A percentile compares a stretch with the other conserved stretches of the same genome.
Evolutionary conservation across 2,888 invertebrate genomes (phyloP).

Genomic region (Nezara viridula): DNA sequence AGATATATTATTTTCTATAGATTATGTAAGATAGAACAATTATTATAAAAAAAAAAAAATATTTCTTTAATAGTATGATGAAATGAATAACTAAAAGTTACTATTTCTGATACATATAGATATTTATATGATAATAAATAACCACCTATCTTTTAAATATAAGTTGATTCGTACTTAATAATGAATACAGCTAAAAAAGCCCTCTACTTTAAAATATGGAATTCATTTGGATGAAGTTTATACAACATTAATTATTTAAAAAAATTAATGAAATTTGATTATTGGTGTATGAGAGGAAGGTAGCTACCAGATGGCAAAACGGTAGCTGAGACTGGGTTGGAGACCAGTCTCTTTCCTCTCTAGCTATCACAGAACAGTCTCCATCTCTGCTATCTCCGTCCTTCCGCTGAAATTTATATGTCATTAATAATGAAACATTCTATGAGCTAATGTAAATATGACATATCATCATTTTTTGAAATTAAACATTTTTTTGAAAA

Average conservation of each 20-base stretch:
- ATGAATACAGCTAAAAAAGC: slow-evolving; percentile 19
- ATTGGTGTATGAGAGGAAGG: slow-evolving; percentile 30
- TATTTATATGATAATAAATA: background rate
- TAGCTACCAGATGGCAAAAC: slow-evolving; percentile 65
- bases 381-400: slow-evolving; percentile 89
- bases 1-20: background rate
- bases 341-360: slow-evolving; percentile 60
- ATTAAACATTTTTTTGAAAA: background rate
- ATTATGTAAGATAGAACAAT: background rate
- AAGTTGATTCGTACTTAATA: slow-evolving; percentile 10
- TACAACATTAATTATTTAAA: slow-evolving; percentile 38
- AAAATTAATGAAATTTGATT: slow-evolving; percentile 47
- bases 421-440: background rate
- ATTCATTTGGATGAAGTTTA: background rate
- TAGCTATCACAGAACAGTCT: slow-evolving; percentile 86
- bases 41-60: background rate
- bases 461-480: too few species aligned
- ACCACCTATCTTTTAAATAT: background rate
- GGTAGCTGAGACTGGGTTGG: slow-evolving; percentile 63
- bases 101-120: background rate
- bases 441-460: too few species aligned
- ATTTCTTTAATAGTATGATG: background rate
- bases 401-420: slow-evolving; percentile 68
- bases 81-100: background rate
- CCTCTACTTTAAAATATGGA: slow-evolving; percentile 44